Evolutionary conservation across 2,797 vertebrate genomes (phyloP).

Genomic region (Tokudaia tokunoshimensis): DNA sequence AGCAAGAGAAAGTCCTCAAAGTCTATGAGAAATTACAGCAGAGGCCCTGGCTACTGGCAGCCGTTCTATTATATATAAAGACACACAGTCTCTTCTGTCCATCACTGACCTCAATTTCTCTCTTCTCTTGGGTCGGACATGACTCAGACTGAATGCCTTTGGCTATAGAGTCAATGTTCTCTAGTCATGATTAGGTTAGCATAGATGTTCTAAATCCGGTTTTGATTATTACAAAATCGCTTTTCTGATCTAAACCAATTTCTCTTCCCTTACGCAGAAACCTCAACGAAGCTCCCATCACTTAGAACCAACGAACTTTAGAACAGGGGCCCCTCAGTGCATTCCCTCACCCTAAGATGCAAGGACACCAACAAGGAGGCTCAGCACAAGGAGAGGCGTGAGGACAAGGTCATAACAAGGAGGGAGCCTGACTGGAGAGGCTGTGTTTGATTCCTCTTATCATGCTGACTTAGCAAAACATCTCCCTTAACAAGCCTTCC

Average conservation of each 20-base stretch:
- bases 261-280: slow-evolving; percentile 35
- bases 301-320: neutral
- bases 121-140: neutral
- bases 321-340: neutral
- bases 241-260: slow-evolving; percentile 16
- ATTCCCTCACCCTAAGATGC: neutral
- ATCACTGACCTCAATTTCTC: neutral
- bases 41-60: neutral
- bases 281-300: neutral
- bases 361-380: neutral
- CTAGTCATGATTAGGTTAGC: neutral
- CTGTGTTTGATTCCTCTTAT: neutral
- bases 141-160: slow-evolving; percentile 40
- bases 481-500: neutral
- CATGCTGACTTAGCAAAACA: slow-evolving; percentile 69
- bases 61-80: neutral
- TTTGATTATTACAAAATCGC: slow-evolving; percentile 49
- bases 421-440: neutral
- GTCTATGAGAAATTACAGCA: neutral
- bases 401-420: slow-evolving; percentile 57
- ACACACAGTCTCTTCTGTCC: neutral
- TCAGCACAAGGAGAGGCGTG: neutral
- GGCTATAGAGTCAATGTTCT: neutral
- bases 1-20: neutral
- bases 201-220: neutral